Conservation (phyloP, 2,113 vertebrate species). For the Neoarius graeffei region DNA sequence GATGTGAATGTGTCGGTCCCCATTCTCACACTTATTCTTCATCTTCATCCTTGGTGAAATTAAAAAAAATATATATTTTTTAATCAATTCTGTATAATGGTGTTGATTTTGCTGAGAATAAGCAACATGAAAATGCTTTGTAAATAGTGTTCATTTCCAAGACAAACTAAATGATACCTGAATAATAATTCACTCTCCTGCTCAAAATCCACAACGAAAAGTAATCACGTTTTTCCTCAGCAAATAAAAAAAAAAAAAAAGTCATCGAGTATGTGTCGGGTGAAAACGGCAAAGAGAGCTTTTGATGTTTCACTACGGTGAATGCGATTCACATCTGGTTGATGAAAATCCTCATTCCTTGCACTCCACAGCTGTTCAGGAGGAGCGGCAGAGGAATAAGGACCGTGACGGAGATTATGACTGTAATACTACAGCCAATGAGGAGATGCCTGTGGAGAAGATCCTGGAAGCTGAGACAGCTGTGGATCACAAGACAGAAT, state of each 20-base stretch:
- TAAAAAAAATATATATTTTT: background rate
- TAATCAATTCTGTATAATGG: background rate
- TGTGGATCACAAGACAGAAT: constrained; percentile 87
- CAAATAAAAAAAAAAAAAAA: background rate
- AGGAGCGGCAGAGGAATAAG: constrained; percentile 86
- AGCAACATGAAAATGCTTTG: background rate
- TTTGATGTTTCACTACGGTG: background rate
- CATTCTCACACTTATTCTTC: background rate
- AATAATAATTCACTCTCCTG: background rate
- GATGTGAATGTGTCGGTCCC: background rate
- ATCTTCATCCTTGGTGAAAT: background rate
- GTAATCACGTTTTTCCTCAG: background rate
- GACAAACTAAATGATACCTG: background rate
- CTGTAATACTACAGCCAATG: constrained; percentile 77
- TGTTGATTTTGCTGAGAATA: background rate
- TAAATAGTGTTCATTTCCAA: background rate
- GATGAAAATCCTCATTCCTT: background rate
- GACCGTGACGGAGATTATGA: constrained; percentile 84
- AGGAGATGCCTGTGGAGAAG: constrained; percentile 94
- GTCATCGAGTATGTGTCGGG: no score
- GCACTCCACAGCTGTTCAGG: constrained; percentile 80
- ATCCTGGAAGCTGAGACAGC: constrained; percentile 89
- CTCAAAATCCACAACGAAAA: background rate
- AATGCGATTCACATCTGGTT: background rate
- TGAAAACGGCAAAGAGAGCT: background rate